Evolutionary conservation across 1,140 invertebrate species (phyloP).

Genomic region (Monochamus saltuarius): DNA sequence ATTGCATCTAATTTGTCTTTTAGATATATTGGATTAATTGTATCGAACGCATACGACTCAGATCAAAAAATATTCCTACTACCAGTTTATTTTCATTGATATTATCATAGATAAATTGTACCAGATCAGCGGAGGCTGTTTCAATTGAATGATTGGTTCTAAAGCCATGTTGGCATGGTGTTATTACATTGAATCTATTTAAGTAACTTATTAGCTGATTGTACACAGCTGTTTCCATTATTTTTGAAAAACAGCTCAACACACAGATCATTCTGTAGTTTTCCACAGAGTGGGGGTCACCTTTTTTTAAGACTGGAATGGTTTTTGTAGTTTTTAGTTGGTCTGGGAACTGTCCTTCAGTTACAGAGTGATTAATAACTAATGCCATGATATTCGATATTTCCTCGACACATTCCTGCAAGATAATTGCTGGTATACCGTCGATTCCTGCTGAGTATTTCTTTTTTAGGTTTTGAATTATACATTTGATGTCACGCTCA

Average conservation of each 20-base stretch:
- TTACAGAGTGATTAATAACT: conserved; percentile 7
- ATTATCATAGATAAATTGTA: conserved; percentile 8
- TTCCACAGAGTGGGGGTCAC: conserved; percentile 2
- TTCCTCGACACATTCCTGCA: conserved; percentile 4
- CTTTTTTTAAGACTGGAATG: conserved; percentile 10
- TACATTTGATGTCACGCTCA: conserved; percentile 7
- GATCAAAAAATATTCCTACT: conserved; percentile 10
- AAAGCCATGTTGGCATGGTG: conserved; percentile 7
- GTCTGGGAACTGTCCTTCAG: conserved; percentile 5
- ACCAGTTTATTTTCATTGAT: neutral
- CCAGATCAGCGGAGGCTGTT: conserved; percentile 3
- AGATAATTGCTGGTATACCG: neutral
- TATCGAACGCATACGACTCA: conserved; percentile 3
- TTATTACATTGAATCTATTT: conserved; percentile 7
- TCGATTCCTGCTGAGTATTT: conserved; percentile 7
- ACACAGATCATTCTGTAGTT: conserved; percentile 11
- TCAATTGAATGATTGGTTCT: conserved; percentile 6
- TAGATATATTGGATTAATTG: neutral
- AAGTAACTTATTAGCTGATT: conserved; percentile 5
- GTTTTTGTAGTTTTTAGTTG: conserved; percentile 9
- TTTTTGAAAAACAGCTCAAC: neutral
- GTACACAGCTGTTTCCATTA: conserved; percentile 7
- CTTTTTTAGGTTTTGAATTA: conserved; percentile 8
- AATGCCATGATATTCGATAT: neutral
- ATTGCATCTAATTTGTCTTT: too few relatives aligned